A percentile compares a stretch with the other conserved stretches of the same genome.
phyloP scores from a whole-genome alignment of 2,888 invertebrate genomes.

The Adela reaumurella region DNA sequence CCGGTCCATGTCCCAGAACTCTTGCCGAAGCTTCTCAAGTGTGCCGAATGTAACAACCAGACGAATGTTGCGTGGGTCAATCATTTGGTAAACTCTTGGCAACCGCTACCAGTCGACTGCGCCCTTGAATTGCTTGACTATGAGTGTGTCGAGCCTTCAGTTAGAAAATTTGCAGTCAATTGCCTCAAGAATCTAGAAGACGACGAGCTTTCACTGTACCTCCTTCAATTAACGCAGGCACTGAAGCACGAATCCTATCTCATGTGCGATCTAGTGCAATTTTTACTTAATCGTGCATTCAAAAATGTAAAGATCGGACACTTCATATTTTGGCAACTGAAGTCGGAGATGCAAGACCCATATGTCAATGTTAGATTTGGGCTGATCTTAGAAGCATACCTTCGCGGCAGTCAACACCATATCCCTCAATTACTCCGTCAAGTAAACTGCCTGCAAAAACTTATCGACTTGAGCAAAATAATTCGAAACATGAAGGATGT shows the following conservation, averaged over 20 bases:
- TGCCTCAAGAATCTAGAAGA: slow-evolving; percentile 72
- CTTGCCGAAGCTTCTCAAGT: slow-evolving; percentile 79
- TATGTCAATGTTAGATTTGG: slow-evolving; percentile 88
- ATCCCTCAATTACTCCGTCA: slow-evolving; percentile 72
- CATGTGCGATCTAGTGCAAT: slow-evolving; percentile 84
- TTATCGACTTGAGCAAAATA: slow-evolving; percentile 62
- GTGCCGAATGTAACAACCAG: slow-evolving; percentile 90
- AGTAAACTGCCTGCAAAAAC: slow-evolving; percentile 73
- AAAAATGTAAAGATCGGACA: slow-evolving; percentile 91
- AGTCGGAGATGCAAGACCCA: slow-evolving; percentile 91
- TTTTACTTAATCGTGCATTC: slow-evolving; percentile 79
- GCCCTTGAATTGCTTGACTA: slow-evolving; percentile 89
- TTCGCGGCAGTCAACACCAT: slow-evolving; percentile 83
- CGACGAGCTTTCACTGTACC: slow-evolving; percentile 85
- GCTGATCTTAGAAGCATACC: slow-evolving; percentile 87
- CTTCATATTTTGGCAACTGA: slow-evolving; percentile 91
- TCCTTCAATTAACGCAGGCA: slow-evolving; percentile 93
- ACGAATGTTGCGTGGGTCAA: slow-evolving; percentile 78
- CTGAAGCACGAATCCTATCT: slow-evolving; percentile 89
- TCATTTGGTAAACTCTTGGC: slow-evolving; percentile 76
- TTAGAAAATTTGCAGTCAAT: slow-evolving; percentile 81
- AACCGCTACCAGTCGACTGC: slow-evolving; percentile 71
- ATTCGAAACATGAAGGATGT: slow-evolving; percentile 72
- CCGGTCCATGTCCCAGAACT: slow-evolving; percentile 62
- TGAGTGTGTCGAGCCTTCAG: slow-evolving; percentile 86